Percentiles rank a stretch among this genome's conserved stretches.
Evolutionary conservation across 2,113 vertebrate genomes (phyloP).

Genomic region (Trinectes maculatus): DNA sequence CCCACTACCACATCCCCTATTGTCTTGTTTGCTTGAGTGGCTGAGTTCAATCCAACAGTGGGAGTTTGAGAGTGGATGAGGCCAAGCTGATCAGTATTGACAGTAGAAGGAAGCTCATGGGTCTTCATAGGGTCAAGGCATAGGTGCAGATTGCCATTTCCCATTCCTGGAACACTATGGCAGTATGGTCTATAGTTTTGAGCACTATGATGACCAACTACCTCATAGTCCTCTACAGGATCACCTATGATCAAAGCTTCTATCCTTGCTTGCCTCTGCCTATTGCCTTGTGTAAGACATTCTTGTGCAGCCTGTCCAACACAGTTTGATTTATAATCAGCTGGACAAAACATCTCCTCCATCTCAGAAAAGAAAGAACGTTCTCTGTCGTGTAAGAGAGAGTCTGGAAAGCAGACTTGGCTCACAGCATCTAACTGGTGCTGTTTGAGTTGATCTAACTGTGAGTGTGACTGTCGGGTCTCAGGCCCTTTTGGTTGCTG

Average conservation of each 20-base stretch:
- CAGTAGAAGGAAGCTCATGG: slow-evolving; percentile 89
- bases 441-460: slow-evolving; percentile 83
- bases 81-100: slow-evolving; percentile 91
- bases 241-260: slow-evolving; percentile 70
- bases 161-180: slow-evolving; percentile 74
- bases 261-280: slow-evolving; percentile 65
- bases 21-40: slow-evolving; percentile 72
- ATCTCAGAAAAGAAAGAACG: slow-evolving; percentile 92
- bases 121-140: slow-evolving; percentile 84
- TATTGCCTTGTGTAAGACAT: slow-evolving; percentile 65
- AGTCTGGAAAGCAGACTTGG: slow-evolving; percentile 92
- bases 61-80: slow-evolving; percentile 87
- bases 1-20: slow-evolving; percentile 59
- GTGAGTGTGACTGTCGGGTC: slow-evolving; percentile 66
- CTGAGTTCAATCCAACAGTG: slow-evolving; percentile 65
- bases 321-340: slow-evolving; percentile 86
- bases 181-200: slow-evolving; percentile 81
- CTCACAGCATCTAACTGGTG: slow-evolving; percentile 83
- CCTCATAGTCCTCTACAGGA: slow-evolving; percentile 77
- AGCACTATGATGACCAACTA: slow-evolving; percentile 82
- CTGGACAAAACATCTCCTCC: slow-evolving; percentile 92
- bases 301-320: slow-evolving; percentile 69
- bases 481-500: slow-evolving; percentile 70
- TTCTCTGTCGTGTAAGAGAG: slow-evolving; percentile 87
- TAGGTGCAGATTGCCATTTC: slow-evolving; percentile 78